phyloP scores from a whole-genome alignment of 2,113 vertebrate species.

The Corydoras maculifer region DNA sequence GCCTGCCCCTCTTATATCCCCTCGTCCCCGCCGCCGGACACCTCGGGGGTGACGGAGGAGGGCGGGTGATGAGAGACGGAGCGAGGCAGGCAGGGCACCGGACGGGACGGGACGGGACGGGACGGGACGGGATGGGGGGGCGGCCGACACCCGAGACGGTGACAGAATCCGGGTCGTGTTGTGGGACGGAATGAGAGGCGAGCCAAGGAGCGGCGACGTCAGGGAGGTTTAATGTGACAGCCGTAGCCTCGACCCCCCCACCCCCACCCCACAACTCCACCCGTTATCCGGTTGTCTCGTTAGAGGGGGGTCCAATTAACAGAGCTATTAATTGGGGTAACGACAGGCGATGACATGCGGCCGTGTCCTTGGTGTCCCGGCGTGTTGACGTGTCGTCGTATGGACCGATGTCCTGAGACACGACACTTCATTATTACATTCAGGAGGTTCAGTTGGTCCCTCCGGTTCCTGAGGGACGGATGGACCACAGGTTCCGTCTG shows the following conservation, averaged over 20 bases:
- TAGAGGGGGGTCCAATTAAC: too few relatives aligned
- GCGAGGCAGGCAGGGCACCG: constrained; percentile 32
- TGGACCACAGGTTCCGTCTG: too few relatives aligned
- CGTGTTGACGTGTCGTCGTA: too few relatives aligned
- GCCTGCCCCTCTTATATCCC: constrained; percentile 62
- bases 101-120: constrained; percentile 34
- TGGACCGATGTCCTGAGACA: too few relatives aligned
- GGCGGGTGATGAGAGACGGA: constrained; percentile 20
- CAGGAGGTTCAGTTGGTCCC: too few relatives aligned
- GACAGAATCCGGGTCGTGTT: constrained; percentile 46
- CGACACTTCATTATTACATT: too few relatives aligned
- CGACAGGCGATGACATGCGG: constrained; percentile 1
- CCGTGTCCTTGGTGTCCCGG: too few relatives aligned
- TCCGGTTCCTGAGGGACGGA: too few relatives aligned
- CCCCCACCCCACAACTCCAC: background rate
- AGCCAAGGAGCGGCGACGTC: constrained; percentile 41
- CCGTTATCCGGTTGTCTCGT: background rate
- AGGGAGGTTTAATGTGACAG: constrained; percentile 41
- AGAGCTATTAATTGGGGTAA: constrained; percentile 22
- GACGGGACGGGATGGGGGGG: constrained; percentile 30
- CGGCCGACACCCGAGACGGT: constrained; percentile 62
- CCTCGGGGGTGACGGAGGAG: constrained; percentile 22
- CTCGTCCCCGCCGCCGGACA: constrained; percentile 21
- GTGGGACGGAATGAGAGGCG: constrained; percentile 32
- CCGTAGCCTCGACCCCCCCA: constrained; percentile 27